Evolutionary conservation across 30 jellyfish, hydroid and myxozoan species (phyloP).

Genomic region (Turritopsis rubra): DNA sequence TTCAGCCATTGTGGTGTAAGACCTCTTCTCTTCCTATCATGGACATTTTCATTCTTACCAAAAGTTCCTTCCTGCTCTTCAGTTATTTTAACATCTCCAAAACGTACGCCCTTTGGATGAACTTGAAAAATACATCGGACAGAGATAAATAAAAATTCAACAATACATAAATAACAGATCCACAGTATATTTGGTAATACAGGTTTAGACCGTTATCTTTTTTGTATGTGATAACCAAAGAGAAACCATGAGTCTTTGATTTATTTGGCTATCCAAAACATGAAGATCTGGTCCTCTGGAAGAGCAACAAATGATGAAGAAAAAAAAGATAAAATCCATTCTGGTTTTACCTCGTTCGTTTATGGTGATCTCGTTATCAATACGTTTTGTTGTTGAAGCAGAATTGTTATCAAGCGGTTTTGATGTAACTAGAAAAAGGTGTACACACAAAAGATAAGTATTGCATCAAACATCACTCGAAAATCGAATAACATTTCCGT

Average conservation of each 20-base stretch:
- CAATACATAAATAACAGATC: no score
- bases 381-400: not conserved
- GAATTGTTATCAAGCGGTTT: not conserved
- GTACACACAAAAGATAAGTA: not conserved
- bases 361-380: not conserved
- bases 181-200: no score
- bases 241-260: no score
- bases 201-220: no score
- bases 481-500: not conserved
- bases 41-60: not conserved
- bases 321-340: no score
- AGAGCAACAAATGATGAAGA: no score
- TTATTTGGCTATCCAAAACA: no score
- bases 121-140: no score
- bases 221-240: no score
- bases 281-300: no score
- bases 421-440: not conserved
- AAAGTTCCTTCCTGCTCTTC: not conserved
- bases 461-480: no score
- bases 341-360: not conserved
- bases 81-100: not conserved
- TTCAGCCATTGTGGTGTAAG: not conserved
- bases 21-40: not conserved
- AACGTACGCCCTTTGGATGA: not conserved
- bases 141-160: no score